phyloP scores from a whole-genome alignment of 2,113 vertebrate species.

The Prochilodus magdalenae region DNA sequence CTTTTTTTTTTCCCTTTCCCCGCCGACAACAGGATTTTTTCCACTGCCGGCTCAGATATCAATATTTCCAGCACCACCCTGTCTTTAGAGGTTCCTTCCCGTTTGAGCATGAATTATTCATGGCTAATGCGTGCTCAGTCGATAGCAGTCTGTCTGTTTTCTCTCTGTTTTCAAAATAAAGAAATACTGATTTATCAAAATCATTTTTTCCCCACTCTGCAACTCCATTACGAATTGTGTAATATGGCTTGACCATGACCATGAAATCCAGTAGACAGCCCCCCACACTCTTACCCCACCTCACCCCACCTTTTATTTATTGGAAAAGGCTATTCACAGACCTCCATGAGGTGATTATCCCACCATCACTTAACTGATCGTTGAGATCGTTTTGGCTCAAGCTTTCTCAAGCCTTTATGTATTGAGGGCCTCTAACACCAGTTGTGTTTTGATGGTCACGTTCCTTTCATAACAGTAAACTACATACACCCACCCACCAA shows the following conservation, averaged over 20 bases:
- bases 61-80: not conserved
- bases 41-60: not conserved
- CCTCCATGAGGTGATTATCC: conserved; percentile 5
- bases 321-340: not conserved
- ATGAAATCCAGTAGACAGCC: not conserved
- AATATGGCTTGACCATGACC: too few species aligned
- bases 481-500: too few species aligned
- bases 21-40: not conserved
- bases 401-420: too few species aligned
- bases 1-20: conserved; percentile 21
- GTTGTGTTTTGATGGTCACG: too few species aligned
- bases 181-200: not conserved
- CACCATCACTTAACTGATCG: conserved; percentile 9
- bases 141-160: not conserved
- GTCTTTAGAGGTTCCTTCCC: not conserved
- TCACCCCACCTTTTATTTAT: not conserved
- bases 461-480: not conserved
- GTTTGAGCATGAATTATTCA: conserved; percentile 5
- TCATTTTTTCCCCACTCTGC: too few species aligned
- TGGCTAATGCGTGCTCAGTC: not conserved
- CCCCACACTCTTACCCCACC: not conserved
- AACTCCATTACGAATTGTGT: too few species aligned
- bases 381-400: too few species aligned
- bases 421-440: not conserved
- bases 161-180: not conserved